Conservation (phyloP, 2,888 invertebrate genomes). For the Hedychridium roseum region DNA sequence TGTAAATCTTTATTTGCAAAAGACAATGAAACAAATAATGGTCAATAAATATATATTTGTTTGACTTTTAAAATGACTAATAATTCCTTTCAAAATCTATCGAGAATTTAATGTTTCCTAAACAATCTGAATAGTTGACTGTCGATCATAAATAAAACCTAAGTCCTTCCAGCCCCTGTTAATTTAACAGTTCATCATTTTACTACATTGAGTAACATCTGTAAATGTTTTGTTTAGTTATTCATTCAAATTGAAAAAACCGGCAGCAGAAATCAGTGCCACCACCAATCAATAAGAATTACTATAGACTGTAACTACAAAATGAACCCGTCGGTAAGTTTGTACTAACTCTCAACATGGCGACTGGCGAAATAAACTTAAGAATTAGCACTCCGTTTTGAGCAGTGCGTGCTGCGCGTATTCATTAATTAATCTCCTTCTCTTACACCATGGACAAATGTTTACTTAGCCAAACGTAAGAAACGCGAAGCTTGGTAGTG, state of each 20-base stretch:
- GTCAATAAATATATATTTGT: neutral
- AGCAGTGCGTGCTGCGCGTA: neutral
- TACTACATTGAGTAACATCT: no score
- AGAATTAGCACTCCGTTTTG: conserved; percentile 26
- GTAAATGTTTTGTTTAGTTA: no score
- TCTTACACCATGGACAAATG: no score
- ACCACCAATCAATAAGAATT: neutral
- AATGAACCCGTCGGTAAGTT: neutral
- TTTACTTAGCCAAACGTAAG: no score
- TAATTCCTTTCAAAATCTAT: neutral
- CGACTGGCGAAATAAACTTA: conserved; percentile 36
- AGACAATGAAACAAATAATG: neutral
- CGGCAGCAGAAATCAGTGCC: no score
- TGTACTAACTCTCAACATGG: conserved; percentile 33
- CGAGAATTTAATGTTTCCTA: neutral
- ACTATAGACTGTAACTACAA: neutral
- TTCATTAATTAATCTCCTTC: no score
- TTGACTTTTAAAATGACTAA: neutral
- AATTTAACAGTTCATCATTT: no score
- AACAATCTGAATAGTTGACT: neutral
- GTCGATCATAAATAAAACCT: neutral
- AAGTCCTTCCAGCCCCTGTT: no score
- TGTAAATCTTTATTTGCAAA: conserved; percentile 2
- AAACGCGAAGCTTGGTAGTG: conserved; percentile 1
- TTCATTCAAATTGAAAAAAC: no score